These are phyloP conservation scores for Chelon auratus DNA, from an alignment of 2,797 vertebrate genomes.

Conservation along the genomic window DNA sequence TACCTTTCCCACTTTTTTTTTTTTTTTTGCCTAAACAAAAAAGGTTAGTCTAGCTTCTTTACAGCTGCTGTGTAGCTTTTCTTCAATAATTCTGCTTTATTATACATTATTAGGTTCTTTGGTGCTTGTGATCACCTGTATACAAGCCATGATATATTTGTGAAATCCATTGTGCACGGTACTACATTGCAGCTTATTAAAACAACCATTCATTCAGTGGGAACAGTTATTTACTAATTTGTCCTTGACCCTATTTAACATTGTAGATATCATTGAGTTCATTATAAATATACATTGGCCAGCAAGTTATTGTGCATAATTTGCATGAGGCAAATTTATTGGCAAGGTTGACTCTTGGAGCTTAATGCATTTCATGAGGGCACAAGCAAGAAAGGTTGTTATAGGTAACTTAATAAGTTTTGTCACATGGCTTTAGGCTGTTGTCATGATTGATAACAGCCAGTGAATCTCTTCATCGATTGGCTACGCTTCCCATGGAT, in stretches of 20 bases:
- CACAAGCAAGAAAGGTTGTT: conserved; percentile 44
- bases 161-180: background rate
- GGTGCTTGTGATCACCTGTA: conserved; percentile 1
- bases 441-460: conserved; percentile 81
- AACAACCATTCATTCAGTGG: background rate
- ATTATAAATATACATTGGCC: conserved; percentile 37
- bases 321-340: conserved; percentile 49
- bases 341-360: conserved; percentile 66
- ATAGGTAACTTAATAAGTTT: conserved; percentile 72
- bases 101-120: conserved; percentile 28
- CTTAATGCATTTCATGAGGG: conserved; percentile 61
- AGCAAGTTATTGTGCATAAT: conserved; percentile 49
- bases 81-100: conserved; percentile 37
- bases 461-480: conserved; percentile 74
- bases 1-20: conserved; percentile 69
- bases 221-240: background rate
- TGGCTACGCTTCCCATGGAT: conserved; percentile 60
- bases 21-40: conserved; percentile 63
- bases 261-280: background rate
- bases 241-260: conserved; percentile 28
- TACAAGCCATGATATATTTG: conserved; percentile 1
- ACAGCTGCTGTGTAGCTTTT: conserved; percentile 36
- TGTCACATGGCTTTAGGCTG: conserved; percentile 76
- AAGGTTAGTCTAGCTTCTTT: conserved; percentile 60
- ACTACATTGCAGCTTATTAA: background rate